Base-by-base conservation (phyloP, 2,888 invertebrate species). In the Tromatobia lineatoria region DNA sequence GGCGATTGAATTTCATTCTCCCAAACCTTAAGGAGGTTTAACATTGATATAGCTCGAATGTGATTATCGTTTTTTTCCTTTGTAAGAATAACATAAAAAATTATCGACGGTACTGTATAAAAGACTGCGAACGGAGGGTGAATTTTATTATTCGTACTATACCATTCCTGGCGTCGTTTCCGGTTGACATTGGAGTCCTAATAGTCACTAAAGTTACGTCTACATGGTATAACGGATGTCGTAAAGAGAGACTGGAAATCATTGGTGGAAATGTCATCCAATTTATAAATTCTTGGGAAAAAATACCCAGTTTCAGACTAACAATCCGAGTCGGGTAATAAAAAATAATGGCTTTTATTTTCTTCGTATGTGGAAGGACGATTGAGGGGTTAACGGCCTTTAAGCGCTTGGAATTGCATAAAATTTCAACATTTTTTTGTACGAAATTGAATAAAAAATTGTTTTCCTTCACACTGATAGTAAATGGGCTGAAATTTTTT, bases 1-100 rank as follows among this genome's bases (percentile, higher is more conserved):
- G 74, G 77, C 80, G 80, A 84, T 86, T 86, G 83, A 84, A 86
- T 86, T 84, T 86, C 82, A 86, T 84, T 80, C 83, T 71, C 50
- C 42, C 52, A 3, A 15, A 1, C n/a, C 25, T 6, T 47, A 15
- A 18, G 29, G 25, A n/a, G 47, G 10, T 23, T 25, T 2, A 11
- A 29, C 67, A 29, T 3, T 18, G 47, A 50, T 50, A 29, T n/a
- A 69, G 4, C 29, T 18, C 29, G 0, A 61, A 61, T 34, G 20
- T 61, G 34, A 34, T 61, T 61, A 7, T 18, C 29, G 29, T 34
- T 29, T 34, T 34, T 34, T 29, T n/a, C n/a, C 61, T n/a, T 15
- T 10, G 25, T 1, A 10, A 61, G n/a, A 8, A n/a, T 34, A n/a
- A 47, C 59, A 61, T 38, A 20, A 70, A 38, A 54, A 61, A 61